A percentile compares a stretch with the other conserved stretches of the same genome.
These are phyloP conservation scores for Cryptus viduatorius DNA, from an alignment of 2,888 invertebrate species.

Conservation along the genomic window DNA sequence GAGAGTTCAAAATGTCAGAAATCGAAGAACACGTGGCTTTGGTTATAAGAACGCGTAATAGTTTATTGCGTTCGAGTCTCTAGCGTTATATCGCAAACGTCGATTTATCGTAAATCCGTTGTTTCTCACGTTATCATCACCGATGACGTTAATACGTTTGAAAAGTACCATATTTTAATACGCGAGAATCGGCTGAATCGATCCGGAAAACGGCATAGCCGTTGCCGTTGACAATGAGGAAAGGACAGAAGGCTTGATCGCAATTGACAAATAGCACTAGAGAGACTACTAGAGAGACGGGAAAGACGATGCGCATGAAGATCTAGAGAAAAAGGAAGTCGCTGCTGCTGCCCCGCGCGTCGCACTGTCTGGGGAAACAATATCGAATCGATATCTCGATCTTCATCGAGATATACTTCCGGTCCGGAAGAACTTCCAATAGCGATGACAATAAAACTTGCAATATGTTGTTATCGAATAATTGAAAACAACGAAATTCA, in stretches of 20 bases:
- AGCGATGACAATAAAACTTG: not conserved
- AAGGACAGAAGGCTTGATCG: slow-evolving; percentile 23
- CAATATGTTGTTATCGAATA: not conserved
- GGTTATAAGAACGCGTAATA: slow-evolving; percentile 54
- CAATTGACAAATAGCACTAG: slow-evolving; percentile 23
- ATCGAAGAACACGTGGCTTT: slow-evolving; percentile 73
- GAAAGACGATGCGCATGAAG: not conserved
- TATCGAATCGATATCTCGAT: not conserved
- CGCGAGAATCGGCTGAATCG: slow-evolving; percentile 66
- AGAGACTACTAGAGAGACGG: not conserved
- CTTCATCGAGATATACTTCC: not conserved
- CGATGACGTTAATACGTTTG: not conserved
- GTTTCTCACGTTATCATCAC: slow-evolving; percentile 19
- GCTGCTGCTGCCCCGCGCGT: not conserved
- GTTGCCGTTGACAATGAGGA: not conserved
- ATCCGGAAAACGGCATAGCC: slow-evolving; percentile 68
- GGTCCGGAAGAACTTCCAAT: not conserved
- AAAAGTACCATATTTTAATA: slow-evolving; percentile 67
- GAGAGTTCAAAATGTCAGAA: slow-evolving; percentile 71
- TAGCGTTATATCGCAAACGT: not conserved
- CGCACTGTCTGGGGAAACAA: not conserved
- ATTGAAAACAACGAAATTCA: not conserved
- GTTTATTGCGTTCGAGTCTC: not conserved
- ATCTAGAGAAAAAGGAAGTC: not conserved
- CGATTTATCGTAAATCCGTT: not conserved